Conservation (phyloP, 2,888 invertebrate genomes). For the Notocelia uddmanniana region DNA sequence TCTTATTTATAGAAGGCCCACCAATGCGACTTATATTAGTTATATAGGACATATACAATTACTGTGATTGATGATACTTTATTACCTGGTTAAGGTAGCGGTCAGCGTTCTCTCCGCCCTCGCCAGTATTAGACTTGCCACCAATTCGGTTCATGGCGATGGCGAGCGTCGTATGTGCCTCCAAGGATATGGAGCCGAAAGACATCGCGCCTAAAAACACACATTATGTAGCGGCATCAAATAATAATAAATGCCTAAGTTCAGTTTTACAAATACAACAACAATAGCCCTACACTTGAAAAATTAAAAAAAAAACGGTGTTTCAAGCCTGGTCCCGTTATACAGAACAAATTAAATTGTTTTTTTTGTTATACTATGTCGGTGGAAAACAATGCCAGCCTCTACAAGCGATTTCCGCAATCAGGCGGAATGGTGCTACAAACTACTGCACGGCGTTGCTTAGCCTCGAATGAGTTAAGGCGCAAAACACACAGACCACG, state of each 20-base stretch:
- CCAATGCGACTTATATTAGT: neutral
- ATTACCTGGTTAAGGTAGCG: constrained; percentile 88
- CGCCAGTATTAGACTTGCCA: constrained; percentile 99
- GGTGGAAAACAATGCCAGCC: no score
- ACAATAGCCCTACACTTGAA: no score
- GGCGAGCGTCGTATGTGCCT: constrained; percentile 97
- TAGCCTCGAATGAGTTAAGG: no score
- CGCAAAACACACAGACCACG: no score
- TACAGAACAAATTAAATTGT: no score
- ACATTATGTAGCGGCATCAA: neutral
- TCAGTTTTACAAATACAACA: no score
- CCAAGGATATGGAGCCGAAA: constrained; percentile 98
- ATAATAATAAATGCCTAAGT: neutral
- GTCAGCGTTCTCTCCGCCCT: constrained; percentile 95
- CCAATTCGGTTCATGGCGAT: constrained; percentile 99
- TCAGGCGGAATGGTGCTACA: no score
- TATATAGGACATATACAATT: neutral
- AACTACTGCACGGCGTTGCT: no score
- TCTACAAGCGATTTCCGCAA: no score
- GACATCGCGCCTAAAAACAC: constrained; percentile 93
- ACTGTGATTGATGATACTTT: neutral
- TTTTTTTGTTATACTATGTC: no score
- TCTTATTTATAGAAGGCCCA: neutral
- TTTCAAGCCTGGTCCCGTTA: no score
- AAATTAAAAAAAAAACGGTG: no score